Percentiles rank a stretch among this genome's conserved stretches.
These are phyloP conservation scores for Stegophylla sp. DNA, from an alignment of 2,888 invertebrate species.

Conservation along the genomic window DNA sequence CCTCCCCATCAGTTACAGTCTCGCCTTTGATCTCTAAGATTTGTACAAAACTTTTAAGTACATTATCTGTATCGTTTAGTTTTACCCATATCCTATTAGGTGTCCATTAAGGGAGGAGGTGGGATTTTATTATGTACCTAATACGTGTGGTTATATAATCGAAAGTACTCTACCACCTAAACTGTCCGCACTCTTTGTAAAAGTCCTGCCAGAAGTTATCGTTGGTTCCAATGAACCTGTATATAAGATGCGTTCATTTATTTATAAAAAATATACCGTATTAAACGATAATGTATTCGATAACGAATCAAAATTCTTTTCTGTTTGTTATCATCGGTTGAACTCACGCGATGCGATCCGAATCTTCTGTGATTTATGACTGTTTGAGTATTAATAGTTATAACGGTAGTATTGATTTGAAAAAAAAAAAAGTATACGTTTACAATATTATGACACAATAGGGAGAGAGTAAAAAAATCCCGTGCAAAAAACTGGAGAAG, in stretches of 20 bases:
- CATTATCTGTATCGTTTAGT: not conserved
- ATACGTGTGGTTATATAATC: not conserved
- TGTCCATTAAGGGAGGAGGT: not conserved
- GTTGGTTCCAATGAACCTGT: not conserved
- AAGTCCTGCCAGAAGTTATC: not conserved
- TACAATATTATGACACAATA: not conserved
- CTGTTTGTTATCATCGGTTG: conserved; percentile 11
- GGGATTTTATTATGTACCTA: no score
- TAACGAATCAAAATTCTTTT: not conserved
- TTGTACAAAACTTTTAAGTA: not conserved
- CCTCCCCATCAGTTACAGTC: no score
- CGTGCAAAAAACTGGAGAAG: no score
- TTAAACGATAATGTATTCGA: not conserved
- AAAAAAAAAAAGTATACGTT: not conserved
- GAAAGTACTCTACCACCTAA: no score
- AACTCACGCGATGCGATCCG: conserved; percentile 53
- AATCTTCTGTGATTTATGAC: conserved; percentile 46
- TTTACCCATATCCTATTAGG: no score
- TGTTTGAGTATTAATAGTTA: not conserved
- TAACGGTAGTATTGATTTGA: not conserved
- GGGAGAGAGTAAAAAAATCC: no score
- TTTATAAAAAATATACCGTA: not conserved
- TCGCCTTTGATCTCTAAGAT: no score
- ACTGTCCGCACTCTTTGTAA: no score
- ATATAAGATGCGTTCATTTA: not conserved